Percentiles rank a stretch among this genome's conserved stretches.
phyloP scores from a whole-genome alignment of 1,140 invertebrate genomes.

The Phortica variegata region DNA sequence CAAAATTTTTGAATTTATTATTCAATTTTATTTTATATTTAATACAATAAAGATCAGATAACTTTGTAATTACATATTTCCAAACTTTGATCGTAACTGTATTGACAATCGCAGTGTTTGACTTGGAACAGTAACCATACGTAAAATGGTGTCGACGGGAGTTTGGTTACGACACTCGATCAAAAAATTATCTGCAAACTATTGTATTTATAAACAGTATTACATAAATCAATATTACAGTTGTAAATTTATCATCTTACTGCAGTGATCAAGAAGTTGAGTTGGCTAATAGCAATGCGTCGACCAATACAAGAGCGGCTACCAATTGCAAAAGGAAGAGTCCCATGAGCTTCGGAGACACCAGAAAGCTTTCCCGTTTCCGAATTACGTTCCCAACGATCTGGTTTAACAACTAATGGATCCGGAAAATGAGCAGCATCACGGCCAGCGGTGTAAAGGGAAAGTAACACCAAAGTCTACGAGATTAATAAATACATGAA shows the following conservation, averaged over 20 bases:
- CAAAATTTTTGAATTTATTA: not conserved
- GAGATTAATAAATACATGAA: not conserved
- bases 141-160: conserved; percentile 60
- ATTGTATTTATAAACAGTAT: no score
- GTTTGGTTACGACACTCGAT: conserved; percentile 60
- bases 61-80: not conserved
- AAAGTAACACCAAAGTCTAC: conserved; percentile 78
- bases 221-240: no score
- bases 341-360: conserved; percentile 66
- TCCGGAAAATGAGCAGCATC: conserved; percentile 69
- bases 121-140: conserved; percentile 63
- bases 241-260: no score
- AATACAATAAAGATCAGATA: not conserved
- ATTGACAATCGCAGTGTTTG: conserved; percentile 57
- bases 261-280: conserved; percentile 66
- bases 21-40: conserved; percentile 1
- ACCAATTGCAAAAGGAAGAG: conserved; percentile 80
- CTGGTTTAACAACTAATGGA: conserved; percentile 71
- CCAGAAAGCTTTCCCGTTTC: conserved; percentile 56
- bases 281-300: conserved; percentile 74
- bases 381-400: conserved; percentile 68
- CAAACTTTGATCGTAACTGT: not conserved
- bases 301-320: conserved; percentile 79
- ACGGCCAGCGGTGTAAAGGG: conserved; percentile 77
- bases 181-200: conserved; percentile 59